Conservation (phyloP, 2,797 vertebrate genomes). For the Pangasius djambal region DNA sequence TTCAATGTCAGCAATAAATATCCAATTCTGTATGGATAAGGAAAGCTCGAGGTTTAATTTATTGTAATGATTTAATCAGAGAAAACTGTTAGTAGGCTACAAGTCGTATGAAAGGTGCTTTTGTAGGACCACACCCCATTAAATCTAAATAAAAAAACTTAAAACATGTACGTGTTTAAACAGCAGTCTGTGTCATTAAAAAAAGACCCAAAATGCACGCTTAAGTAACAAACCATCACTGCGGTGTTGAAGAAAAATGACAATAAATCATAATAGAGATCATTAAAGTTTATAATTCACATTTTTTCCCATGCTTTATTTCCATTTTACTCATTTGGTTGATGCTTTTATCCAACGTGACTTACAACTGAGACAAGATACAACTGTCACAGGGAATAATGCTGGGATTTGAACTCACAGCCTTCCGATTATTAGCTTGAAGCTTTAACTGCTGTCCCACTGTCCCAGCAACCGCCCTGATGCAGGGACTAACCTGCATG, state of each 20-base stretch:
- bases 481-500: not conserved
- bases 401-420: not conserved
- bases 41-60: not conserved
- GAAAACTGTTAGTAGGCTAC: too few species aligned
- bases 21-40: not conserved
- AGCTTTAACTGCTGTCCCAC: not conserved
- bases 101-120: not conserved
- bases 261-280: not conserved
- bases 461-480: not conserved
- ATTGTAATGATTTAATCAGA: not conserved
- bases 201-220: not conserved
- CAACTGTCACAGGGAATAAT: not conserved
- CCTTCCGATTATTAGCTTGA: not conserved
- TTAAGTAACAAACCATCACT: not conserved
- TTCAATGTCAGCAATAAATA: not conserved
- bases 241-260: not conserved
- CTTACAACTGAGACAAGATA: not conserved
- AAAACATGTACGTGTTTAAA: not conserved
- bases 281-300: not conserved
- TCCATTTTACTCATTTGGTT: too few species aligned
- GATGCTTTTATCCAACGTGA: not conserved
- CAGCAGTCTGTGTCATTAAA: not conserved
- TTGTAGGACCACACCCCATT: not conserved
- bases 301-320: not conserved
- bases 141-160: not conserved